Conservation (phyloP, 2,888 invertebrate species). For the Dasysyrphus tricinctus region DNA sequence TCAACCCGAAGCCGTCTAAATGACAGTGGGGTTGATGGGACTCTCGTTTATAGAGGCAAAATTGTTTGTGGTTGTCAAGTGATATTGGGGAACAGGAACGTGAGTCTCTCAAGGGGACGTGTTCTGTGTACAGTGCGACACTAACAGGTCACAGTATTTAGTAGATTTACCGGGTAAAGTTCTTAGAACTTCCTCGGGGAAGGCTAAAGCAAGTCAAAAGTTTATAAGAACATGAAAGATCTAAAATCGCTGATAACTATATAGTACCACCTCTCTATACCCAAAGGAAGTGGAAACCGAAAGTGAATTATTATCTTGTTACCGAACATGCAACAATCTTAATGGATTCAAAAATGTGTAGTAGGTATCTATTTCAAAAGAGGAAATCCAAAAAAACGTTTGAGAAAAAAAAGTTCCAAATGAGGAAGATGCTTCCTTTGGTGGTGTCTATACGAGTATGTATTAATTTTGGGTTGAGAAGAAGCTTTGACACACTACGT, state of each 20-base stretch:
- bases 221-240: slow-evolving; percentile 36
- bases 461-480: slow-evolving; percentile 7
- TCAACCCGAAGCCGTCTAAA: slow-evolving; percentile 72
- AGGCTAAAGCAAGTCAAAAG: slow-evolving; percentile 19
- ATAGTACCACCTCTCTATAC: no score
- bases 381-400: slow-evolving; percentile 13
- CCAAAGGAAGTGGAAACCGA: slow-evolving; percentile 31
- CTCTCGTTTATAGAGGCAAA: slow-evolving; percentile 10
- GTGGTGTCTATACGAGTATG: background rate
- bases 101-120: slow-evolving; percentile 10
- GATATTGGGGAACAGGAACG: background rate
- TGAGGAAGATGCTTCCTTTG: background rate
- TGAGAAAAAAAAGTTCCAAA: background rate
- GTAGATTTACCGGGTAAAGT: slow-evolving; percentile 36
- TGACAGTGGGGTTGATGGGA: slow-evolving; percentile 32
- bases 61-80: slow-evolving; percentile 37
- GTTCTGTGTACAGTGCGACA: slow-evolving; percentile 5
- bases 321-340: slow-evolving; percentile 32
- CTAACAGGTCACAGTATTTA: slow-evolving; percentile 42
- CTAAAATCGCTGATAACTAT: slow-evolving; percentile 20
- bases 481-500: background rate
- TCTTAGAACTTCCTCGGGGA: slow-evolving; percentile 19
- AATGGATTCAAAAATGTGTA: slow-evolving; percentile 10
- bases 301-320: slow-evolving; percentile 37
- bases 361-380: background rate